Evolutionary conservation across 2,888 invertebrate genomes (phyloP).

Genomic region (Nephrotoma flavescens): DNA sequence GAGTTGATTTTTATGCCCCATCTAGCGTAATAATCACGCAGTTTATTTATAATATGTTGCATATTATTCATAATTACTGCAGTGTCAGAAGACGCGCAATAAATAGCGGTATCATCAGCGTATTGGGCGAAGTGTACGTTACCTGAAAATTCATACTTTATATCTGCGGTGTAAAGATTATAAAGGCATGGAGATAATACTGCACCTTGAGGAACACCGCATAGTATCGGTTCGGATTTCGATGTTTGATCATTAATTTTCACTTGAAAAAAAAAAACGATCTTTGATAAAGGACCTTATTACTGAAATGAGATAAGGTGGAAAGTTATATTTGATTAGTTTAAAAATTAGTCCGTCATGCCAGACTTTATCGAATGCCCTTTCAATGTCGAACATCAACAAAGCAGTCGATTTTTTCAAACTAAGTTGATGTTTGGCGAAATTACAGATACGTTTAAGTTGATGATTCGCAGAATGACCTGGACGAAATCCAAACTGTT

Average conservation of each 20-base stretch:
- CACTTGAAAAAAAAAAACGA: slow-evolving; percentile 14
- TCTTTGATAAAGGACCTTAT: slow-evolving; percentile 15
- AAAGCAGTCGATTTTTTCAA: too few species aligned
- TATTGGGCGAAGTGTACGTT: slow-evolving; percentile 7
- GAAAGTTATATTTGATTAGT: slow-evolving; percentile 13
- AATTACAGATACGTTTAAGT: slow-evolving; percentile 15
- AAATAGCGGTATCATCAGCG: slow-evolving; percentile 13
- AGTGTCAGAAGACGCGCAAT: not conserved
- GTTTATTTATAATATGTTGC: too few species aligned
- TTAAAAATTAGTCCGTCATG: slow-evolving; percentile 18
- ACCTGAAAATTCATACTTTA: not conserved
- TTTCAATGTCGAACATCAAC: too few species aligned
- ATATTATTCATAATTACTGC: slow-evolving; percentile 1
- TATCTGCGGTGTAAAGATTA: slow-evolving; percentile 14
- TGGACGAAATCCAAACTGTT: slow-evolving; percentile 5
- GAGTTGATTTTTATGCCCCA: slow-evolving; percentile 10
- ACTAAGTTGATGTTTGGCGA: slow-evolving; percentile 14
- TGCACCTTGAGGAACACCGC: slow-evolving; percentile 19
- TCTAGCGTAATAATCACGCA: too few species aligned
- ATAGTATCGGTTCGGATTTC: slow-evolving; percentile 8
- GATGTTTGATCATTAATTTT: slow-evolving; percentile 12
- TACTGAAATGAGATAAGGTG: slow-evolving; percentile 14
- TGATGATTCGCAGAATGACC: slow-evolving; percentile 19
- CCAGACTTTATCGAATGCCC: too few species aligned
- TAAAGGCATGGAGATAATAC: slow-evolving; percentile 15